These are phyloP conservation scores for Caenorhabditis becei DNA, from an alignment of 2,888 invertebrate species.

Conservation along the genomic window DNA sequence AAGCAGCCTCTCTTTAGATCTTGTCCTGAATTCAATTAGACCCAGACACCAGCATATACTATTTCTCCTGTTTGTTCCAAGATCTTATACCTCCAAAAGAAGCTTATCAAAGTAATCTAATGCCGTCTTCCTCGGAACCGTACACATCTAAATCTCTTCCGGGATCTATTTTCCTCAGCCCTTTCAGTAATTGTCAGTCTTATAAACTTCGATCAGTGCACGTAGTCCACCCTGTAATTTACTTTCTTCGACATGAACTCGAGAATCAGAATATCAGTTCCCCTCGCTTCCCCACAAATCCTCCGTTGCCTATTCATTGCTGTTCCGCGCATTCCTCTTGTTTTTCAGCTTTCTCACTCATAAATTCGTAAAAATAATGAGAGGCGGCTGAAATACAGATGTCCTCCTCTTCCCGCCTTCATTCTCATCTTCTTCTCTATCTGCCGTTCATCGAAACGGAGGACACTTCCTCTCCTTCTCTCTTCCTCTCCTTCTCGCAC, in stretches of 20 bases:
- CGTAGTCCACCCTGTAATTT: neutral
- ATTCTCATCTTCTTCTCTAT: neutral
- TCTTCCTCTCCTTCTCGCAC: neutral
- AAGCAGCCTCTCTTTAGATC: no score
- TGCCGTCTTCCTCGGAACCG: no score
- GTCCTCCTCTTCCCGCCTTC: neutral
- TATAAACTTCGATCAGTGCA: no score
- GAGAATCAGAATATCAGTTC: neutral
- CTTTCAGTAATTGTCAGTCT: no score
- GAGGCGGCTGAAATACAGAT: slow-evolving; percentile 12
- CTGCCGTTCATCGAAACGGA: slow-evolving; percentile 1
- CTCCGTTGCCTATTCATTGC: neutral
- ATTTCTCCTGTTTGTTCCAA: no score
- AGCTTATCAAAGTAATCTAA: no score
- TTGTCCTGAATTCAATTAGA: no score
- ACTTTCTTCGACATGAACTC: neutral
- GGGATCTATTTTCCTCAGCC: no score
- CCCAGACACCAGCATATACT: no score
- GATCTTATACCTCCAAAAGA: no score
- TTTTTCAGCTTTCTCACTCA: slow-evolving; percentile 22
- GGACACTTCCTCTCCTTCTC: neutral
- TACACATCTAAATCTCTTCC: no score
- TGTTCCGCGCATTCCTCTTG: neutral
- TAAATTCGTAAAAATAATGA: slow-evolving; percentile 16
- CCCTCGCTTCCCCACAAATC: neutral